Evolutionary conservation across 1,140 invertebrate species (phyloP), one percentile per base, ranked within the genome.

Genomic region (Drosophila santomea): DNA sequence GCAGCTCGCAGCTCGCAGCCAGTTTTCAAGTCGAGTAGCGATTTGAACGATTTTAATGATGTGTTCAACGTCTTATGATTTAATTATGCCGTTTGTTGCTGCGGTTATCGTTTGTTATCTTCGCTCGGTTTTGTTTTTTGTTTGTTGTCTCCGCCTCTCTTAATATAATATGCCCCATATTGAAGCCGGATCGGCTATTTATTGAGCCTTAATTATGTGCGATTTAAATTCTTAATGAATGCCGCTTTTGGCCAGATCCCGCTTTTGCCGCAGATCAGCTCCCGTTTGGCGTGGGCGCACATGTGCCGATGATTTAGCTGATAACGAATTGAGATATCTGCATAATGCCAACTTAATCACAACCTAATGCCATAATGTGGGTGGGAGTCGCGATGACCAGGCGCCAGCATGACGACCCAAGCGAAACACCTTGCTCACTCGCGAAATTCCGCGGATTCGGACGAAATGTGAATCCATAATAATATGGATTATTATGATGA

Each of bases 211-310:
- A 89, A 88, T 88, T 88, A 88, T 89, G 80, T 80, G 73, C 76
- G 83, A 80, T 89, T 89, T 89, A 89, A 83, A 89, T 89, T 89
- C 84, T 89, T 89, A 89, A 89, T 89, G 84, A 89, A 89, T 81
- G 78, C 75, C 76, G 59, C 80, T 61, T 77, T 77, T 76, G 74
- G 73, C 74, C 61, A 56, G 38, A 36, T 60, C 55, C 55, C n/a
- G n/a, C n/a, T n/a, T n/a, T n/a, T n/a, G 60, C 25, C 38, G 60
- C 25, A 28, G 20, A 60, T 35, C 43, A 45, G 56, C 61, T 28
- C 10, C 50, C 25, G 35, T 17, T 17, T 44, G 44, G 23, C 58
- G 61, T 83, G 60, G 75, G 75, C 77, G 68, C 74, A 57, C 75
- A 86, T 86, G 76, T 66, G 79, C 74, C 67, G 52, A 89, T 89